Evolutionary conservation across 2,113 vertebrate genomes (phyloP).

Genomic region (Cettia cetti): DNA sequence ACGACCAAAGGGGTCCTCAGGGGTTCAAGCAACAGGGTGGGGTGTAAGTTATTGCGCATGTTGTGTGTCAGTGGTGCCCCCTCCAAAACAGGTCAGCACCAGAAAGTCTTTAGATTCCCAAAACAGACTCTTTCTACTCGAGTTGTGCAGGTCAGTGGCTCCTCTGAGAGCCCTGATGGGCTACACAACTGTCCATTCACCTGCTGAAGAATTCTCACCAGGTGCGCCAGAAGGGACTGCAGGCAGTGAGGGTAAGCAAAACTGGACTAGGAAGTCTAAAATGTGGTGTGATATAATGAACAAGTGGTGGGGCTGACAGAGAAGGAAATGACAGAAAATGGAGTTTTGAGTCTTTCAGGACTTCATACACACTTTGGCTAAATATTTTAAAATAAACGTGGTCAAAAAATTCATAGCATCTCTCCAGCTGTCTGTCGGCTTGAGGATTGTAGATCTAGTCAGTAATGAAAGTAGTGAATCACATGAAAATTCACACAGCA

Average conservation of each 20-base stretch:
- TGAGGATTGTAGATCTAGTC: neutral
- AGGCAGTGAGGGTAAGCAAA: neutral
- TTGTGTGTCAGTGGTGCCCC: neutral
- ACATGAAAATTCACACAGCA: constrained; percentile 5
- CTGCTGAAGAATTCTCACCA: neutral
- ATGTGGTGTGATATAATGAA: neutral
- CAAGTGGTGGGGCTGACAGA: neutral
- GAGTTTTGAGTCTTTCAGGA: neutral
- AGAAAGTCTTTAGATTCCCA: neutral
- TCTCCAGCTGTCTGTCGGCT: neutral
- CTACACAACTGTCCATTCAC: neutral
- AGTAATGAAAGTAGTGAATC: neutral
- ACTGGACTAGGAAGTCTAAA: neutral
- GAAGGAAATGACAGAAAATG: neutral
- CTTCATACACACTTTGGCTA: neutral
- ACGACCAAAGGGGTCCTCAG: neutral
- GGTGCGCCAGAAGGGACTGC: neutral
- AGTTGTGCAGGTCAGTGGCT: neutral
- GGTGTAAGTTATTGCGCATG: accelerated
- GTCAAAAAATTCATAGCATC: neutral
- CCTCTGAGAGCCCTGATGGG: neutral
- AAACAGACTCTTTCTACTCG: neutral
- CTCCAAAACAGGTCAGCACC: neutral
- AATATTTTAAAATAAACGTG: neutral
- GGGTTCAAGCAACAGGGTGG: neutral